Percentiles rank a stretch among this genome's conserved stretches.
phyloP scores from a whole-genome alignment of 2,113 vertebrate species.

The Elanus axillaris region DNA sequence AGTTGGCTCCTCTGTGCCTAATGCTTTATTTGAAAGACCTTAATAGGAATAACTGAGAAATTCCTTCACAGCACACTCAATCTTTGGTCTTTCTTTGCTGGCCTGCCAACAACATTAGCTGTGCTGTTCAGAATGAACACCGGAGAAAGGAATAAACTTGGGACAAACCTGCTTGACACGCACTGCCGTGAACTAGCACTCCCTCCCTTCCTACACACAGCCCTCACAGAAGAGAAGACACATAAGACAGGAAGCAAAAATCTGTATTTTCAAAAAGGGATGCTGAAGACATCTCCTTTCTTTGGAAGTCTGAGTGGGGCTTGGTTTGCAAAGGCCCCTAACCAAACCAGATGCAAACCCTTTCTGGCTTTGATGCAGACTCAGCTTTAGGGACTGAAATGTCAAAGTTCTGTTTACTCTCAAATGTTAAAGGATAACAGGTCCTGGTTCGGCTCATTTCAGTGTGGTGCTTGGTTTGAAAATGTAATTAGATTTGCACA shows the following conservation, averaged over 20 bases:
- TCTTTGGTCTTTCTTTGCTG: background rate
- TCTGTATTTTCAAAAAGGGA: background rate
- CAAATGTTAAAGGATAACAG: background rate
- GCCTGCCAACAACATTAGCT: background rate
- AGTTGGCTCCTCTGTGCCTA: background rate
- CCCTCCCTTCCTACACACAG: background rate
- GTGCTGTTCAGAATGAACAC: background rate
- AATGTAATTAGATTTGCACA: constrained; percentile 29
- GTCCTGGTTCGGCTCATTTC: background rate
- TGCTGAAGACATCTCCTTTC: background rate
- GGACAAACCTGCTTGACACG: background rate
- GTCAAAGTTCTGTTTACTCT: background rate
- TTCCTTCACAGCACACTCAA: background rate
- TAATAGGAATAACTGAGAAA: background rate
- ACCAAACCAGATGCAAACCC: background rate
- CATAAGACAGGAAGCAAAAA: background rate
- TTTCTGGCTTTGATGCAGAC: background rate
- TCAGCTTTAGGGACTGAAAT: background rate
- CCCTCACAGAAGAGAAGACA: background rate
- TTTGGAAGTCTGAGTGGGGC: background rate
- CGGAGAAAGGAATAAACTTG: background rate
- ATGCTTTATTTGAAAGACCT: background rate
- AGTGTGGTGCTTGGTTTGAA: background rate
- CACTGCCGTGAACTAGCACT: background rate
- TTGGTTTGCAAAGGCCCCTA: background rate